These are phyloP conservation scores for Cirrhinus molitorella DNA, from an alignment of 2,797 vertebrate species.

Conservation along the genomic window DNA sequence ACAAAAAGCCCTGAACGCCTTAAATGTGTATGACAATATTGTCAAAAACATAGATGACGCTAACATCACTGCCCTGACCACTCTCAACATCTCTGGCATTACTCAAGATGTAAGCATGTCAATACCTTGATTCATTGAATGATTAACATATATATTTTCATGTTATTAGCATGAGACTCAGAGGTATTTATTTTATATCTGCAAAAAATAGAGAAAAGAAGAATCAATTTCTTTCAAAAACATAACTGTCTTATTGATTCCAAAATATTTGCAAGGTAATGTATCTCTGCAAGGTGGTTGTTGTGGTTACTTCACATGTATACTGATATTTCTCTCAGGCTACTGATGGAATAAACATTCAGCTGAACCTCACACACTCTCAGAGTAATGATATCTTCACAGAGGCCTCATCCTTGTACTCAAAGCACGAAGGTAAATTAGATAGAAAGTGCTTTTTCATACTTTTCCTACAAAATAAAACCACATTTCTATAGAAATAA, in stretches of 20 bases:
- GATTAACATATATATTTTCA: not conserved
- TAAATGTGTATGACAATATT: constrained; percentile 96
- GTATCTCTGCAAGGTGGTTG: not conserved
- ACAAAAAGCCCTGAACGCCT: constrained; percentile 92
- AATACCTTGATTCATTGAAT: not conserved
- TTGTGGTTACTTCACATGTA: not conserved
- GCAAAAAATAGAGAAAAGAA: not conserved
- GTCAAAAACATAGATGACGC: constrained; percentile 85
- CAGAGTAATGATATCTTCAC: constrained; percentile 83
- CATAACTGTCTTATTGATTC: not conserved
- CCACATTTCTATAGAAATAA: not conserved
- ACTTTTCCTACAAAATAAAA: not conserved
- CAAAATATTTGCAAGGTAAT: not conserved
- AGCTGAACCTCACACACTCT: constrained; percentile 82
- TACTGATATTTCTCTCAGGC: constrained; percentile 77
- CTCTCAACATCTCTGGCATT: constrained; percentile 83
- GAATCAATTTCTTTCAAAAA: not conserved
- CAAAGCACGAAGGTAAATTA: constrained; percentile 80
- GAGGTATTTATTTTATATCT: not conserved
- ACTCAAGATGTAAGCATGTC: constrained; percentile 82
- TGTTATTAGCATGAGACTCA: not conserved
- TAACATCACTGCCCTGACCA: constrained; percentile 82
- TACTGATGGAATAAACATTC: constrained; percentile 82
- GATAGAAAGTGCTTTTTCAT: not conserved
- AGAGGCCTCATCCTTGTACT: constrained; percentile 80